Evolutionary conservation across 2,113 vertebrate species (phyloP).

Genomic region (Corythaeola cristata): DNA sequence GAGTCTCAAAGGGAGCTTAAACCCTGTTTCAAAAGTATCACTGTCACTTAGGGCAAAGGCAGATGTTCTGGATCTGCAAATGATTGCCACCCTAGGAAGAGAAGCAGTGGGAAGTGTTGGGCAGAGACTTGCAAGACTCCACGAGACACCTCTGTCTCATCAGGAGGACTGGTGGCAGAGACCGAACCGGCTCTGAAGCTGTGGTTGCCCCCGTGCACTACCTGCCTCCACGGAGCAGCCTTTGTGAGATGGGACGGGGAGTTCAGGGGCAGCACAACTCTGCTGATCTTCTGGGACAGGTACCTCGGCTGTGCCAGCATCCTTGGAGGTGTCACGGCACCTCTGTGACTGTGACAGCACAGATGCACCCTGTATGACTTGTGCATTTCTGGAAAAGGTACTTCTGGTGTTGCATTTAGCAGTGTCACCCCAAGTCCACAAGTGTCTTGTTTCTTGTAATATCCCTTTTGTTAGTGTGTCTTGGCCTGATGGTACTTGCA

Average conservation of each 20-base stretch:
- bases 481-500: neutral
- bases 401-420: neutral
- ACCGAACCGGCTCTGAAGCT: neutral
- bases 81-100: neutral
- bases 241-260: neutral
- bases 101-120: neutral
- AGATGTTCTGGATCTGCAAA: neutral
- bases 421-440: neutral
- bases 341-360: neutral
- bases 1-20: neutral
- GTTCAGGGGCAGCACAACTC: neutral
- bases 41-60: neutral
- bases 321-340: neutral
- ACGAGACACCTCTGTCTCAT: neutral
- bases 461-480: neutral
- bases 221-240: neutral
- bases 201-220: neutral
- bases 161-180: neutral
- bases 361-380: neutral
- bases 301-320: neutral
- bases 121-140: neutral
- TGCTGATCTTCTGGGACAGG: neutral
- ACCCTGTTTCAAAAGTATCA: neutral
- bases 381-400: neutral
- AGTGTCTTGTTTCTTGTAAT: accelerated